Base-by-base conservation (phyloP, 2,797 vertebrate genomes). In the Geotria australis region DNA sequence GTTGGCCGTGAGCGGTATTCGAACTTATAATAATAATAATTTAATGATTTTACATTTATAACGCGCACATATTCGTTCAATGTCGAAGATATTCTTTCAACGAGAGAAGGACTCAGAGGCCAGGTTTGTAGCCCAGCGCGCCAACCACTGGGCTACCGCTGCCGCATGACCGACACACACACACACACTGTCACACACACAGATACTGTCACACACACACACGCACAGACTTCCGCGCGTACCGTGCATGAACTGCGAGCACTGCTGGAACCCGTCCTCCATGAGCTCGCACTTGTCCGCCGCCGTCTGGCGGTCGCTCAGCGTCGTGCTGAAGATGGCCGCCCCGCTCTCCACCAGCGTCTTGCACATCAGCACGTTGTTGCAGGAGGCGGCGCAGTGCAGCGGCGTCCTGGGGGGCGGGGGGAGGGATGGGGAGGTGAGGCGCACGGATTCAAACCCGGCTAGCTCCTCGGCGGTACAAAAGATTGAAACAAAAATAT, bases 221-320 rank as follows among this genome's bases (percentile, higher is more conserved):
- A 51, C 48, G 51, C 48, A 51, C 48, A 4, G 4, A 51, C 48
- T 14, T 8, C n/a, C n/a, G 51, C n/a, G 24, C 51, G 9, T 66
- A 93, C 89, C 85, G 0, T 95, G 86, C 8, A 98, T 71, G 64
- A 98, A 95, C 75, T 98, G 91, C 10, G 91, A 95, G 59, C 91
- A 98, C 73, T 98, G 91, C 9, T 80, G 71, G 57, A 81, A 98
- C 60, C 91, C 86, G 48, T 91, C 89, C 63, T 95, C 91, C 85
- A 85, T 85, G 64, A 93, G 88, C 60, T 98, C 91, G 56, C 91
- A 98, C 64, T 98, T 98, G 70, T 95, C 88, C 1, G 91, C 88
- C 1, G 91, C 86, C 0, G 88, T 98, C 67, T 98, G 85, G 1
- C 85, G 79, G 24, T 98, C 88, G 2, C 91, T 98, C 62, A 93